A percentile compares a stretch with the other conserved stretches of the same genome.
These are phyloP conservation scores for Trichonephila clavipes DNA, from an alignment of 1,140 invertebrate species.

Conservation along the genomic window DNA sequence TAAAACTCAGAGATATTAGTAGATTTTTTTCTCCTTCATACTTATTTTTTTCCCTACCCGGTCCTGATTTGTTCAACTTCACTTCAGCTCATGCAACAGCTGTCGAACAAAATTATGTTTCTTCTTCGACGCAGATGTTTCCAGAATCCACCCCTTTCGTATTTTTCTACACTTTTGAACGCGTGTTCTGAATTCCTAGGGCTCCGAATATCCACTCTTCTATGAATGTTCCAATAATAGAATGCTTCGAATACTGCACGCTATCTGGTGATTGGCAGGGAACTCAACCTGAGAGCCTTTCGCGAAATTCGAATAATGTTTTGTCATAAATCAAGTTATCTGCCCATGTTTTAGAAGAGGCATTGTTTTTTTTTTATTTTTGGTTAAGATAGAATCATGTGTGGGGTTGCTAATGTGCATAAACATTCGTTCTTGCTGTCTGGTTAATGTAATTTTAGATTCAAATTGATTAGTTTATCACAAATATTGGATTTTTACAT, in stretches of 20 bases:
- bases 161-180: not conserved
- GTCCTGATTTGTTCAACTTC: slow-evolving; percentile 26
- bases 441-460: no score
- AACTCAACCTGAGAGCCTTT: not conserved
- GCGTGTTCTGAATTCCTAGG: slow-evolving; percentile 6
- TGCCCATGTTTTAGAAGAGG: no score
- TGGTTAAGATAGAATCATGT: no score
- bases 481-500: no score
- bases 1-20: no score
- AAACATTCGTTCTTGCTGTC: no score
- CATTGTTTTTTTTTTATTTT: no score
- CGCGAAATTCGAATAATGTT: no score
- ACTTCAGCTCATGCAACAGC: slow-evolving; percentile 41
- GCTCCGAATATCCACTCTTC: not conserved
- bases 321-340: no score
- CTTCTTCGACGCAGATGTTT: slow-evolving; percentile 36
- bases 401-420: no score
- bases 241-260: not conserved
- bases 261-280: not conserved
- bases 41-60: not conserved
- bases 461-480: no score
- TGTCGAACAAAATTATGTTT: slow-evolving; percentile 49
- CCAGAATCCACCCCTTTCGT: not conserved
- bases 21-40: no score
- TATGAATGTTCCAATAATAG: not conserved